These are phyloP conservation scores for Pantala flavescens DNA, from an alignment of 1,140 invertebrate genomes.

Conservation along the genomic window DNA sequence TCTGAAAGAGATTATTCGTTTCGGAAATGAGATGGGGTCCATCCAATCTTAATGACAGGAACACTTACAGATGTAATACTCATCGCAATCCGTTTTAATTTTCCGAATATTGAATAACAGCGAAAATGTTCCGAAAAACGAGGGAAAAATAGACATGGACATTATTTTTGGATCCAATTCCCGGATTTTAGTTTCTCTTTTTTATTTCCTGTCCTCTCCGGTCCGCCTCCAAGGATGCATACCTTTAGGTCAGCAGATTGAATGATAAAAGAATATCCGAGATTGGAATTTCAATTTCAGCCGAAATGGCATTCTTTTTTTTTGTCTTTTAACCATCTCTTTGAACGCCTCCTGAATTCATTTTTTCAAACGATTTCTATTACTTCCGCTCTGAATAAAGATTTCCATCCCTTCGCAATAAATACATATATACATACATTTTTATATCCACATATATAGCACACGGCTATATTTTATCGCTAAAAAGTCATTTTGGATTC, in stretches of 20 bases:
- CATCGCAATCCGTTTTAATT: background rate
- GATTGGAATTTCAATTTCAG: background rate
- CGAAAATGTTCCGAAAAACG: background rate
- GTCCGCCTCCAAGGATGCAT: background rate
- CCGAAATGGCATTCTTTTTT: background rate
- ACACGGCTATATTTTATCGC: too few species aligned
- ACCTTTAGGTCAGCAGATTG: conserved; percentile 8
- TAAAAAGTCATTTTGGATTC: too few species aligned
- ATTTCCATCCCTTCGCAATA: too few species aligned
- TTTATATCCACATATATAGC: too few species aligned
- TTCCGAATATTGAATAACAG: background rate
- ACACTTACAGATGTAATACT: background rate
- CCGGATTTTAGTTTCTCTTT: background rate
- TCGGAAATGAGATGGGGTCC: background rate
- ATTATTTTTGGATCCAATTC: background rate
- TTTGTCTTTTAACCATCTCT: background rate
- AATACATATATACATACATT: too few species aligned
- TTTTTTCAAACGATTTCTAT: too few species aligned
- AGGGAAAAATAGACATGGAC: background rate
- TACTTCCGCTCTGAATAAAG: too few species aligned
- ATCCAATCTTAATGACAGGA: background rate
- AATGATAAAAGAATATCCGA: background rate
- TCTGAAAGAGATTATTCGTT: too few species aligned
- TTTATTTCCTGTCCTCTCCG: background rate
- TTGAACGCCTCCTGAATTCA: background rate